These are phyloP conservation scores for Notarius quadriscutis DNA, from an alignment of 2,113 vertebrate species.

Conservation along the genomic window DNA sequence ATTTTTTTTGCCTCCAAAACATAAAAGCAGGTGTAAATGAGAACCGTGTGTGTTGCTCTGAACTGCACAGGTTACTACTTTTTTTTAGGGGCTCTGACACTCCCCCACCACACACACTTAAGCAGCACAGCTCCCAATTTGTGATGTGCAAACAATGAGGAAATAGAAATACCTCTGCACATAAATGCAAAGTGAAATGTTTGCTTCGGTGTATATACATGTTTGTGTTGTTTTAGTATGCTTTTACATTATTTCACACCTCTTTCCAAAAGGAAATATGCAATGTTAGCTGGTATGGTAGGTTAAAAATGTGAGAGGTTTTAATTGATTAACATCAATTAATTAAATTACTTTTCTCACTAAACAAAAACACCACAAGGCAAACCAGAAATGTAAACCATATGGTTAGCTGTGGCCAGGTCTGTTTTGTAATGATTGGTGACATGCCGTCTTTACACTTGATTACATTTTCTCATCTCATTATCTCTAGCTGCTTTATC, in stretches of 20 bases:
- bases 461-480: too few species aligned
- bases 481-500: too few species aligned
- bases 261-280: neutral
- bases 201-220: neutral
- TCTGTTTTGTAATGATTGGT: too few species aligned
- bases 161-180: neutral
- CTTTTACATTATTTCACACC: neutral
- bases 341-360: too few species aligned
- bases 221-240: neutral
- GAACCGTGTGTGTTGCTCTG: neutral
- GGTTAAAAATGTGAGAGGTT: neutral
- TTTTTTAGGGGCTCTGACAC: neutral
- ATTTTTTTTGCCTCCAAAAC: conserved; percentile 1
- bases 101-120: neutral
- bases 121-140: neutral
- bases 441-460: too few species aligned
- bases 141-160: neutral
- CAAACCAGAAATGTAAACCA: too few species aligned
- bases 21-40: neutral
- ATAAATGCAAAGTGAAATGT: neutral
- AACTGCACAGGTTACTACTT: neutral
- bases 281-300: neutral
- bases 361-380: too few species aligned
- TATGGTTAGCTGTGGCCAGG: too few species aligned
- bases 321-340: neutral